Percentiles rank a stretch among this genome's conserved stretches.
Evolutionary conservation across 64 coral and sea anemone species (phyloP).

Genomic region (Cladopsammia gracilis): DNA sequence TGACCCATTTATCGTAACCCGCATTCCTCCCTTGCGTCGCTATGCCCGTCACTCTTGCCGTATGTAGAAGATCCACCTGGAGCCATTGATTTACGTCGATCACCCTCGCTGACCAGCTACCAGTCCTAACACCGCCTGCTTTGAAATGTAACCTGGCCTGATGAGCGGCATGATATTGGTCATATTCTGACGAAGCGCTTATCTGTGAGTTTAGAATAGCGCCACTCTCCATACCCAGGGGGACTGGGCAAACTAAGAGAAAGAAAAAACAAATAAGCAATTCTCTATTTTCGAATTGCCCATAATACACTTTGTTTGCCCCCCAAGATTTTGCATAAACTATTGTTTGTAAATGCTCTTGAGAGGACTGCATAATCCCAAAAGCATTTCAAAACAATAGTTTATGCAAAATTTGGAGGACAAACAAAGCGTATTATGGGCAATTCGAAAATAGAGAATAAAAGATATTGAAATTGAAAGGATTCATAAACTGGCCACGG

Average conservation of each 20-base stretch:
- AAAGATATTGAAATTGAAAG: too few relatives aligned
- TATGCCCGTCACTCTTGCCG: not conserved
- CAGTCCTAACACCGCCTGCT: not conserved
- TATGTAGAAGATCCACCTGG: not conserved
- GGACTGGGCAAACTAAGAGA: not conserved
- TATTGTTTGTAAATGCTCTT: too few relatives aligned
- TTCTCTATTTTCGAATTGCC: too few relatives aligned
- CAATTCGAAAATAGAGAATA: too few relatives aligned
- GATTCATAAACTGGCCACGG: too few relatives aligned
- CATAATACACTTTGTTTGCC: too few relatives aligned
- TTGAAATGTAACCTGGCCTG: not conserved
- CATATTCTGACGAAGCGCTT: not conserved
- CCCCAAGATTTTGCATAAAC: too few relatives aligned
- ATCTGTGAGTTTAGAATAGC: not conserved
- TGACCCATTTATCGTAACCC: not conserved
- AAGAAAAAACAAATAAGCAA: not conserved
- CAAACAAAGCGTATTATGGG: too few relatives aligned
- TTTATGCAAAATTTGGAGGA: too few relatives aligned
- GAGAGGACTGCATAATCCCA: too few relatives aligned
- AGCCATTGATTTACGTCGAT: conserved; percentile 1
- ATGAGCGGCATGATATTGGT: not conserved
- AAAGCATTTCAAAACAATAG: too few relatives aligned
- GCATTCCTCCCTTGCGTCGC: conserved; percentile 19
- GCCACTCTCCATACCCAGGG: conserved; percentile 21
- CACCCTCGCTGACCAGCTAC: not conserved